Evolutionary conservation across 2,113 vertebrate genomes (phyloP), one percentile per base, ranked within the genome.

Genomic region (Aleadryas rufinucha): DNA sequence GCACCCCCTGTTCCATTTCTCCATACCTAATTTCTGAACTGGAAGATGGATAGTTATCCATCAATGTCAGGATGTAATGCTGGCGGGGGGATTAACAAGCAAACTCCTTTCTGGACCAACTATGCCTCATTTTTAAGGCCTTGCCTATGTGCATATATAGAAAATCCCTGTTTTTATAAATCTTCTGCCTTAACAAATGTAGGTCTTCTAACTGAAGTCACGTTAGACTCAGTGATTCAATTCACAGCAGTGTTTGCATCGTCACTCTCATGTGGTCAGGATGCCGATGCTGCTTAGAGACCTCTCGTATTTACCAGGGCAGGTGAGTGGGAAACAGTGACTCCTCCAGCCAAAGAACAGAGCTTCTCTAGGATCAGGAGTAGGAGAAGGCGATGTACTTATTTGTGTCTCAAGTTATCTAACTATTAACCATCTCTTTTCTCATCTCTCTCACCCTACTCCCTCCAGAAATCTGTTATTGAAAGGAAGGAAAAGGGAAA

Each of bases 401-500:
- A 50, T 45, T 69, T 76, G 74, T 75, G 30, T 93, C 89, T 91
- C 74, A 31, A 42, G 61, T 94, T 95, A 89, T 71, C 66, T 92
- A 82, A 74, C 15, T 74, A 87, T 89, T 89, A 95, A 72, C 44
- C 4, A 83, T 85, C 77, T 92, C 78, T 71, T 21, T 68, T 54
- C 87, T 84, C 83, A 54, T 87, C 52, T 80, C 35, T 77, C 76
- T 82, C 4, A 1, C n/a, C 42, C 50, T 78, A 37, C 61, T 93
- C 84, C 89, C 86, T 91, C 89, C 81, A 80, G 94, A 94, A 91
- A 96, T 89, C 84, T 65, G 77, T 89, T 89, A 90, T 70, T 91
- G 97, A 91, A 95, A 94, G 78, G 42, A 85, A 96, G 74, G 78
- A 95, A 95, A 84, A 87, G 26, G 85, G 89, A 89, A 95, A 92